Percentiles rank a stretch among this genome's conserved stretches.
Evolutionary conservation across 2,113 vertebrate genomes (phyloP).

Genomic region (Lepus europaeus): DNA sequence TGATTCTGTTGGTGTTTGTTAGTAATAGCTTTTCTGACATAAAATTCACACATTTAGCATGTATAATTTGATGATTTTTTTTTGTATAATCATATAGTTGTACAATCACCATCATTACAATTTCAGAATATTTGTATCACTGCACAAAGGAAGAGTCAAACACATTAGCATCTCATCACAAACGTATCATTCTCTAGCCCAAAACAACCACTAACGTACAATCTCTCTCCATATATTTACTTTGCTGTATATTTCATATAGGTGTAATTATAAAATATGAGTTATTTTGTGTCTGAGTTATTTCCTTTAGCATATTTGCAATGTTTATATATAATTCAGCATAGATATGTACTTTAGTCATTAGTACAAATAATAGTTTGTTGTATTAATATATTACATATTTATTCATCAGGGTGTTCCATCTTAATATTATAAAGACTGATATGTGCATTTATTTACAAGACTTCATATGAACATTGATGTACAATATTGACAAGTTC

Average conservation of each 20-base stretch:
- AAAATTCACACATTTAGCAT: neutral
- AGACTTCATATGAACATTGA: neutral
- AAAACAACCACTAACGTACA: neutral
- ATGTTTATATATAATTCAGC: neutral
- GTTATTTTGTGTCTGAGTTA: neutral
- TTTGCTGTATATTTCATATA: neutral
- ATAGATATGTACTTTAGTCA: neutral
- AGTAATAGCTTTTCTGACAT: neutral
- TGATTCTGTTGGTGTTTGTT: neutral
- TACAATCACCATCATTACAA: neutral
- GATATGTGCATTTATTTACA: too few relatives aligned
- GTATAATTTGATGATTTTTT: neutral
- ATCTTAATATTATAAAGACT: neutral
- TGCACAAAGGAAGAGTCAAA: neutral
- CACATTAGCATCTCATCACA: neutral
- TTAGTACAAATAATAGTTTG: neutral
- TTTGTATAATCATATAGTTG: neutral
- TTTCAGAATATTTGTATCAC: neutral
- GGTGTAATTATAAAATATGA: neutral
- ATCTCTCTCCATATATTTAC: neutral
- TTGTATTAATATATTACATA: neutral
- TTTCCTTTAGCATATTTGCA: neutral
- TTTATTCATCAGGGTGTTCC: neutral
- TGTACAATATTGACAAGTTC: neutral
- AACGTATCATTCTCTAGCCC: neutral